Conservation (phyloP, 1,140 invertebrate genomes). For the Teleogryllus occipitalis region DNA sequence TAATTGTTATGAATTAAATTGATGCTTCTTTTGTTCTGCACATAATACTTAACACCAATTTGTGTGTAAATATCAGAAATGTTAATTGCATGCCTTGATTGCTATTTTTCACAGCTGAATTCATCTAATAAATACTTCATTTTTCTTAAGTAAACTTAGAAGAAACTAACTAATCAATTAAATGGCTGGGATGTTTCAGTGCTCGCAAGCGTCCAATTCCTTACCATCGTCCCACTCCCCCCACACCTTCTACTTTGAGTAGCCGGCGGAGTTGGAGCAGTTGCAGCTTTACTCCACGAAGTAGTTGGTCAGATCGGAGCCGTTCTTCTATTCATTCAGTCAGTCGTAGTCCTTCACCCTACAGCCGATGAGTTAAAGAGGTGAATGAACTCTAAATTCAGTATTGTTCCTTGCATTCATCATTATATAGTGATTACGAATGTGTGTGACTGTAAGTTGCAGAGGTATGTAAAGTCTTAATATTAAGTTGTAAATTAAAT, state of each 20-base stretch:
- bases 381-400: background rate
- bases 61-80: no score
- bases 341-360: slow-evolving; percentile 18
- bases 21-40: no score
- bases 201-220: slow-evolving; percentile 24
- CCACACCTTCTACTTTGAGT: slow-evolving; percentile 20
- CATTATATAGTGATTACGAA: background rate
- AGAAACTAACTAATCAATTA: no score
- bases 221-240: slow-evolving; percentile 23
- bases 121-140: no score
- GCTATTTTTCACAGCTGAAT: no score
- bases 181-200: slow-evolving; percentile 16
- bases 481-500: background rate
- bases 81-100: no score
- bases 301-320: slow-evolving; percentile 17
- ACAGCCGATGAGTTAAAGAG: slow-evolving; percentile 16
- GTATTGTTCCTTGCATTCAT: background rate
- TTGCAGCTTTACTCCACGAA: slow-evolving; percentile 14
- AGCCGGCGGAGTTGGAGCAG: slow-evolving; percentile 11
- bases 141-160: no score
- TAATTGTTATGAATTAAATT: no score
- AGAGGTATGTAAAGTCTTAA: background rate
- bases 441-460: background rate
- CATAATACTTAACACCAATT: no score
- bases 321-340: slow-evolving; percentile 13